A percentile compares a stretch with the other conserved stretches of the same genome.
Evolutionary conservation across 2,888 invertebrate genomes (phyloP).

Genomic region (Chymomyza procnemis): DNA sequence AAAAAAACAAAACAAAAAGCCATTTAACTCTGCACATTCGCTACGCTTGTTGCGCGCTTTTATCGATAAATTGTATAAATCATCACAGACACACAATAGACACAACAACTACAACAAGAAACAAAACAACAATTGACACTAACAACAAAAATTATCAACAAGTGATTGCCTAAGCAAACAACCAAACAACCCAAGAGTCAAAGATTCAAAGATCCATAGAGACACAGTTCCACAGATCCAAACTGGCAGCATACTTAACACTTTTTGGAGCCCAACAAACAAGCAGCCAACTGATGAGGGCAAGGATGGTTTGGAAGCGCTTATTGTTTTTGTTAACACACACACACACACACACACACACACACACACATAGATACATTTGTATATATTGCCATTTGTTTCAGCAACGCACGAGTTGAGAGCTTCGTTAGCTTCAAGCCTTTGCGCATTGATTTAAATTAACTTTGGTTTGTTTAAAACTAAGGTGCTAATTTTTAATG

Average conservation of each 20-base stretch:
- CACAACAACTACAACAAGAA: neutral
- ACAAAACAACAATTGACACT: constrained; percentile 50
- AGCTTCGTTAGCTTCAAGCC: constrained; percentile 39
- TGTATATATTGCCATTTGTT: constrained; percentile 61
- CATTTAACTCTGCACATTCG: constrained; percentile 50
- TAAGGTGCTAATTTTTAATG: constrained; percentile 59
- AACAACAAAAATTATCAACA: constrained; percentile 69
- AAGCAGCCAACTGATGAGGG: constrained; percentile 20
- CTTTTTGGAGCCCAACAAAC: constrained; percentile 72
- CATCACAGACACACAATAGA: constrained; percentile 59
- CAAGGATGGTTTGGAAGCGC: constrained; percentile 1
- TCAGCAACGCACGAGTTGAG: constrained; percentile 68
- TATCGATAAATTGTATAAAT: constrained; percentile 68
- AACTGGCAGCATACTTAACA: constrained; percentile 60
- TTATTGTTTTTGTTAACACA: neutral
- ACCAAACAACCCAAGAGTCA: constrained; percentile 25
- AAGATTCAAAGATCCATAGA: constrained; percentile 23
- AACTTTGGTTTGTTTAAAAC: constrained; percentile 38
- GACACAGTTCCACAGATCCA: constrained; percentile 15
- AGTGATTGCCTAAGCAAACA: constrained; percentile 65
- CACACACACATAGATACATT: neutral
- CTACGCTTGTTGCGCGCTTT: constrained; percentile 64
- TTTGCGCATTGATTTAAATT: constrained; percentile 70
- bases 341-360: neutral
- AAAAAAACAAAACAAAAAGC: constrained; percentile 29